phyloP scores from a whole-genome alignment of 2,797 vertebrate genomes.

The Gadopsis bispinosus region DNA sequence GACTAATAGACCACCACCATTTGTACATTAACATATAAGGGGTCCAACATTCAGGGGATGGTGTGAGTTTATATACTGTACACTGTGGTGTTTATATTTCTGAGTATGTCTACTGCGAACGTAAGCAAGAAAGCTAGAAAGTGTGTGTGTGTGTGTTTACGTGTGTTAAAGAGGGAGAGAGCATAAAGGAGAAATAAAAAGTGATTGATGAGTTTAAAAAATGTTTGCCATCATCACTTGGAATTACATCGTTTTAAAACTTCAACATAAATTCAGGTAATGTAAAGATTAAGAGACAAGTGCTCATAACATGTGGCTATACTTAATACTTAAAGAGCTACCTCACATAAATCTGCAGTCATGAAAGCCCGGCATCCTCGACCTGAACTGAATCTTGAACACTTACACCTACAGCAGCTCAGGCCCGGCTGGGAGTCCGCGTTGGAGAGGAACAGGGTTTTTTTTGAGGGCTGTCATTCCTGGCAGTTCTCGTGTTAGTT shows the following conservation, averaged over 20 bases:
- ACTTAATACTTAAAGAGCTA: slow-evolving; percentile 43
- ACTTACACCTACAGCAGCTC: slow-evolving; percentile 37
- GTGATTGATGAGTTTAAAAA: slow-evolving; percentile 2
- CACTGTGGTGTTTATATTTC: background rate
- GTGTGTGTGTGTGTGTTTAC: background rate
- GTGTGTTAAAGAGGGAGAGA: background rate
- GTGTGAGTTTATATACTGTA: background rate
- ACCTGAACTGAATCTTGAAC: slow-evolving; percentile 25
- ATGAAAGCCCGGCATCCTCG: slow-evolving; percentile 40
- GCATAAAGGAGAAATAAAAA: slow-evolving; percentile 15
- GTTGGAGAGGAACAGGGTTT: slow-evolving; percentile 18
- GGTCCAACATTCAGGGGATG: background rate
- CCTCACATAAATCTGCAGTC: slow-evolving; percentile 27
- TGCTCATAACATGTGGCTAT: slow-evolving; percentile 3
- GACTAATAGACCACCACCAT: background rate
- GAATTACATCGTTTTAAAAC: background rate
- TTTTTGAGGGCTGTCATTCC: slow-evolving; percentile 36
- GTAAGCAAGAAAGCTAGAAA: slow-evolving; percentile 3
- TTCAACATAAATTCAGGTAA: slow-evolving; percentile 14
- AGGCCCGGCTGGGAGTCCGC: background rate
- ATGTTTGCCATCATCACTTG: slow-evolving; percentile 3
- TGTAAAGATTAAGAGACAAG: slow-evolving; percentile 26
- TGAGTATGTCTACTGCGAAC: background rate
- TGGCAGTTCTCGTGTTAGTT: slow-evolving; percentile 47
- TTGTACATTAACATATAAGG: slow-evolving; percentile 2